phyloP scores from a whole-genome alignment of 2,797 vertebrate species.

The Rhynchonycteris naso region DNA sequence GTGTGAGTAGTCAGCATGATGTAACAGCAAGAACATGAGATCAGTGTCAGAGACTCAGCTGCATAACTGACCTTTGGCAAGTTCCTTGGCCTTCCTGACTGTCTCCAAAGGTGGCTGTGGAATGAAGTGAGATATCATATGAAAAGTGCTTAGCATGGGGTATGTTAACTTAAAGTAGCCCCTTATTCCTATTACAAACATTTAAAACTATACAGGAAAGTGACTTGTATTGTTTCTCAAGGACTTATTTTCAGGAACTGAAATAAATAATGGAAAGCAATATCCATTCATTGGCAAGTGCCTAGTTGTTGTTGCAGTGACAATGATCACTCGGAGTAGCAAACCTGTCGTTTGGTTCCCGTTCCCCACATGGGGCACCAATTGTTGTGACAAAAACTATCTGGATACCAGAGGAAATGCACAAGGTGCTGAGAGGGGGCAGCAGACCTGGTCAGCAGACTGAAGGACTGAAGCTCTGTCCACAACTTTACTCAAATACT shows the following conservation, averaged over 20 bases:
- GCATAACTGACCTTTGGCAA: neutral
- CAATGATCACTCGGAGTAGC: too few relatives aligned
- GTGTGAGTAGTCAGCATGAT: neutral
- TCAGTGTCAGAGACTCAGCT: neutral
- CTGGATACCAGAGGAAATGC: too few relatives aligned
- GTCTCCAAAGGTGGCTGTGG: neutral
- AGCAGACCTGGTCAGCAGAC: too few relatives aligned
- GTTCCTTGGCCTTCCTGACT: neutral
- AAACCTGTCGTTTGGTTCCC: too few relatives aligned
- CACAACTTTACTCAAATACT: too few relatives aligned
- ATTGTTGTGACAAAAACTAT: too few relatives aligned
- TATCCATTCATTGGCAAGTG: neutral
- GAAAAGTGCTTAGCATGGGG: neutral
- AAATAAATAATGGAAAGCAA: neutral
- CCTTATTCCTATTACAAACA: neutral
- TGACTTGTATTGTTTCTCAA: neutral
- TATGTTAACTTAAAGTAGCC: neutral
- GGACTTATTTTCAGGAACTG: slow-evolving; percentile 39
- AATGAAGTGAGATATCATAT: neutral
- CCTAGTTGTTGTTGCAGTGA: neutral
- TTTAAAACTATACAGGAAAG: neutral
- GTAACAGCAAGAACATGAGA: neutral
- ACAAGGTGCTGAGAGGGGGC: too few relatives aligned
- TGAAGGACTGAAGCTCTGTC: too few relatives aligned
- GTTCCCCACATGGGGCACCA: too few relatives aligned